Evolutionary conservation across 2,888 invertebrate genomes (phyloP).

Genomic region (Cerceris rybyensis): DNA sequence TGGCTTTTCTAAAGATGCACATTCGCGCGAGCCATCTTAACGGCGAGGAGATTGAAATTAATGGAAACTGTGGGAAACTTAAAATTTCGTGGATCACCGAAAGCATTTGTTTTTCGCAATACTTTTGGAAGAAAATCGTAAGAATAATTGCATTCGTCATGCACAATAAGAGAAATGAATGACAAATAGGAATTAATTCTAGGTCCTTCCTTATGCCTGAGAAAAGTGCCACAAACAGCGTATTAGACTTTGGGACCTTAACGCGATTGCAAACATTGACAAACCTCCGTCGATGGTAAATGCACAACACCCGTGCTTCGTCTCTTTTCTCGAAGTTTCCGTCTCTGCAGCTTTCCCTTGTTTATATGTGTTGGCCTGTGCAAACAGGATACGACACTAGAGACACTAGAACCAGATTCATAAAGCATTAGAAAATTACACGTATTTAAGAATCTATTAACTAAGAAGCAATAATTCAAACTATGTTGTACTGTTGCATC

Average conservation of each 20-base stretch:
- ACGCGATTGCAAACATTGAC: conserved; percentile 59
- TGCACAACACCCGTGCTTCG: conserved; percentile 85
- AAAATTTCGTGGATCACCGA: neutral
- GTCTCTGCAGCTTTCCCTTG: conserved; percentile 83
- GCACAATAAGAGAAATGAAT: conserved; percentile 28
- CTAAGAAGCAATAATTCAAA: conserved; percentile 33
- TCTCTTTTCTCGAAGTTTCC: conserved; percentile 84
- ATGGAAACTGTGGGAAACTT: neutral
- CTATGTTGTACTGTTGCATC: neutral
- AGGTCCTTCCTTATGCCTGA: conserved; percentile 11
- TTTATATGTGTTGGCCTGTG: conserved; percentile 82
- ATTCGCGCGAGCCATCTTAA: neutral
- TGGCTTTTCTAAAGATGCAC: neutral
- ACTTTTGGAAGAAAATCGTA: neutral
- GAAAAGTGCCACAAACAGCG: conserved; percentile 27
- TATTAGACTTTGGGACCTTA: conserved; percentile 36
- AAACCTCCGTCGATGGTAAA: conserved; percentile 84
- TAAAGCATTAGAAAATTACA: conserved; percentile 60
- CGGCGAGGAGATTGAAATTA: neutral
- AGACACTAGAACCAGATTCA: conserved; percentile 71
- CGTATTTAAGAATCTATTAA: conserved; percentile 42
- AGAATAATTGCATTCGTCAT: conserved; percentile 15
- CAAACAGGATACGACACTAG: conserved; percentile 74
- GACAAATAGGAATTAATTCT: conserved; percentile 12
- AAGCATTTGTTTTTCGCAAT: neutral